Conservation (phyloP, 2,888 invertebrate species). For the Petrophora chlorosata region DNA sequence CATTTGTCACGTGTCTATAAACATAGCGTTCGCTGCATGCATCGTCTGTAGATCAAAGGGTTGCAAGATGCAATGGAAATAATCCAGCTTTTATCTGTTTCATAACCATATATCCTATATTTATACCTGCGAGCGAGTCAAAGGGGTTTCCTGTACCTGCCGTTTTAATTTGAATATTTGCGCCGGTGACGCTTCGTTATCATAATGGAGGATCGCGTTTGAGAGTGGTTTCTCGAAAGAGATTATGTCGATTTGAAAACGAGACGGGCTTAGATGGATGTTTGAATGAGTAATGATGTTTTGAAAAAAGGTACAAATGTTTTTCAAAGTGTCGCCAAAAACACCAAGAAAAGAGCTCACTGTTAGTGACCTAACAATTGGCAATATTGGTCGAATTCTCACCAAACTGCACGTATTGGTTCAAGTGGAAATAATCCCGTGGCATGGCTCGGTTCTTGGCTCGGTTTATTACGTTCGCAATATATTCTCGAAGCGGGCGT, state of each 20-base stretch:
- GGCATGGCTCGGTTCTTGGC: conserved; percentile 49
- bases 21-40: too few relatives aligned
- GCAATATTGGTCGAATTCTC: not conserved
- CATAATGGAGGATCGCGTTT: conserved; percentile 54
- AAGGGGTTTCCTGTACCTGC: conserved; percentile 52
- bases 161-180: conserved; percentile 71
- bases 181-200: conserved; percentile 53
- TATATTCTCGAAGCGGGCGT: conserved; percentile 49
- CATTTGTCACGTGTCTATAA: too few relatives aligned
- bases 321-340: too few relatives aligned
- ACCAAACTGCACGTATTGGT: conserved; percentile 45
- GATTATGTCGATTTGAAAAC: conserved; percentile 17
- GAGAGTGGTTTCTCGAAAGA: conserved; percentile 6
- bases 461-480: conserved; percentile 71
- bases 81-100: too few relatives aligned
- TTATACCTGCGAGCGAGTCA: conserved; percentile 49
- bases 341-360: too few relatives aligned
- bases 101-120: conserved; percentile 37
- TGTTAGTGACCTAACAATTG: too few relatives aligned
- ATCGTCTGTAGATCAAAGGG: too few relatives aligned
- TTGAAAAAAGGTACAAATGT: too few relatives aligned
- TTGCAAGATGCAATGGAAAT: too few relatives aligned
- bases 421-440: conserved; percentile 63
- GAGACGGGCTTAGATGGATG: not conserved
- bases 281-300: not conserved